Conservation (phyloP, 2,888 invertebrate genomes). For the Caenorhabditis afra region DNA sequence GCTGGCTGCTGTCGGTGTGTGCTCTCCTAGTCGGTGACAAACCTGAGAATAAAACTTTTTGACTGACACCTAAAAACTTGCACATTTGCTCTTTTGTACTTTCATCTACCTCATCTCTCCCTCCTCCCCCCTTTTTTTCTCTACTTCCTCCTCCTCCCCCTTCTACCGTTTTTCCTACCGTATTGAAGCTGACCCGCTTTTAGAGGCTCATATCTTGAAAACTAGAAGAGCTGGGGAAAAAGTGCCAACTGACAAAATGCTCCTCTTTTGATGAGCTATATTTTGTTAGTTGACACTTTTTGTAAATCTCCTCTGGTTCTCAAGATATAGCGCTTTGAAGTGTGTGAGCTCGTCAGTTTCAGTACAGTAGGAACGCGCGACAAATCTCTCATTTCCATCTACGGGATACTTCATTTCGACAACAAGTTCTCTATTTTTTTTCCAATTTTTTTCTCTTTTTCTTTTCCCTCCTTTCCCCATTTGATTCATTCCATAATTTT, state of each 20-base stretch:
- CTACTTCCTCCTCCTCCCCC: background rate
- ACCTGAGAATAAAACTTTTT: too few relatives aligned
- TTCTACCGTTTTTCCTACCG: slow-evolving; percentile 2
- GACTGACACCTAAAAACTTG: too few relatives aligned
- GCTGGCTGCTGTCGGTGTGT: slow-evolving; percentile 77
- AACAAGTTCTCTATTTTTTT: slow-evolving; percentile 19
- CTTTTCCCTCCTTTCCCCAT: slow-evolving; percentile 4
- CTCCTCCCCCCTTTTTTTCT: slow-evolving; percentile 12
- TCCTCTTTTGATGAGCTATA: too few relatives aligned
- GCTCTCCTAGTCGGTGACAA: slow-evolving; percentile 64
- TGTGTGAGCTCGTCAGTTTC: too few relatives aligned
- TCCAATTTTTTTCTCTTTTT: background rate
- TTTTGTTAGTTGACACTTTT: too few relatives aligned
- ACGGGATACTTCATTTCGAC: slow-evolving; percentile 40
- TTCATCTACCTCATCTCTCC: slow-evolving; percentile 26
- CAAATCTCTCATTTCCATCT: background rate
- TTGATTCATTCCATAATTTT: background rate
- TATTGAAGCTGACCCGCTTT: too few relatives aligned
- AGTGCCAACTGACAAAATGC: too few relatives aligned
- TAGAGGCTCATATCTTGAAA: too few relatives aligned
- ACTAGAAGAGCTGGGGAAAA: too few relatives aligned
- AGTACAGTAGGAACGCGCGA: too few relatives aligned
- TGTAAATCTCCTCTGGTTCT: too few relatives aligned
- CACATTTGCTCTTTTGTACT: slow-evolving; percentile 17
- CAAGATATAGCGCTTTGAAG: too few relatives aligned